These are phyloP conservation scores for Drosophila quadrilineata DNA, from an alignment of 1,140 invertebrate genomes.

Conservation along the genomic window DNA sequence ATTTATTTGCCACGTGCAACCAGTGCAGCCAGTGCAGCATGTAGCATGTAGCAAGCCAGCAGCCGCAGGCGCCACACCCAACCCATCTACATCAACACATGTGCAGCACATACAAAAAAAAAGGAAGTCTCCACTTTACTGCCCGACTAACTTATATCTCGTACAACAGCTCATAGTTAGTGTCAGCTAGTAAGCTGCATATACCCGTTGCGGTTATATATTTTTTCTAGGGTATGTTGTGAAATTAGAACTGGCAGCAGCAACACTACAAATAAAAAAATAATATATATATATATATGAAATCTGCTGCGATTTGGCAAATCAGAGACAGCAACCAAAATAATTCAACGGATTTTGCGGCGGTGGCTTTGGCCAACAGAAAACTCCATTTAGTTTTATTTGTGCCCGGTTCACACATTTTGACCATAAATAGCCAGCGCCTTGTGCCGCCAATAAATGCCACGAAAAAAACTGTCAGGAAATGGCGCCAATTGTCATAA, in stretches of 20 bases:
- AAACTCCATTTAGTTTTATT: background rate
- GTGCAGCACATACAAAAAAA: constrained; percentile 8
- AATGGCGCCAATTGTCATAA: constrained; percentile 64
- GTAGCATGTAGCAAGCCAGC: constrained; percentile 38
- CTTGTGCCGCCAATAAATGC: constrained; percentile 72
- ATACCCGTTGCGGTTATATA: no score
- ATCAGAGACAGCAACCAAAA: constrained; percentile 62
- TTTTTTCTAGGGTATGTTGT: background rate
- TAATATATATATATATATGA: no score
- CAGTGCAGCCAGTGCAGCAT: constrained; percentile 32
- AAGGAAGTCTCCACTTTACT: no score
- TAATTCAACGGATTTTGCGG: constrained; percentile 69
- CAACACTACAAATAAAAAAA: background rate
- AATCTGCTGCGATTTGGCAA: constrained; percentile 26
- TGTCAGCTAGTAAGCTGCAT: no score
- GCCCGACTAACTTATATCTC: no score
- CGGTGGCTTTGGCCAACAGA: constrained; percentile 18
- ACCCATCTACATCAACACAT: background rate
- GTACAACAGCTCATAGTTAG: no score
- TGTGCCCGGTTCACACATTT: background rate
- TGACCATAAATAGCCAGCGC: constrained; percentile 65
- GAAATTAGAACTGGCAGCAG: constrained; percentile 56
- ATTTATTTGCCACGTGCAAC: constrained; percentile 68
- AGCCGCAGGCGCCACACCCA: constrained; percentile 18
- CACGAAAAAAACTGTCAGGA: constrained; percentile 21